Conservation (phyloP, 2,797 vertebrate genomes). For the Distichodus sexfasciatus region DNA sequence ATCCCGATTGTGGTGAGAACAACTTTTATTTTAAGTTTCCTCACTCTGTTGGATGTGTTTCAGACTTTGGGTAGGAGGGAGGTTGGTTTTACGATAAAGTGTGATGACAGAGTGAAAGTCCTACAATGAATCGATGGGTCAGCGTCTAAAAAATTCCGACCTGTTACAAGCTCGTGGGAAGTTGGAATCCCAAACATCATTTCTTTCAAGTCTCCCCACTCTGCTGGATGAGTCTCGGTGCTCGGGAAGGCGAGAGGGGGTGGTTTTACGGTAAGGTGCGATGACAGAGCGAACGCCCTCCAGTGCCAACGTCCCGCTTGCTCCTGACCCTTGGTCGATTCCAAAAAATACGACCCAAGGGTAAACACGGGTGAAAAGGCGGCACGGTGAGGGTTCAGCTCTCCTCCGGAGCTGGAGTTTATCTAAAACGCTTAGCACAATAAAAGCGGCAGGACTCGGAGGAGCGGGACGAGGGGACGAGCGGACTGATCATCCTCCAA, state of each 20-base stretch:
- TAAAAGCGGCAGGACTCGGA: conserved; percentile 75
- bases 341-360: conserved; percentile 50
- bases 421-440: conserved; percentile 85
- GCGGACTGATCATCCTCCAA: conserved; percentile 85
- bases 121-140: too few relatives aligned
- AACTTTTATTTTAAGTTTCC: too few relatives aligned
- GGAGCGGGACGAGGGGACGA: conserved; percentile 68
- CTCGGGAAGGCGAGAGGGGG: conserved; percentile 4
- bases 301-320: conserved; percentile 71
- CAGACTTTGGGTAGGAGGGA: too few relatives aligned
- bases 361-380: conserved; percentile 64
- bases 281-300: conserved; percentile 71
- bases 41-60: too few relatives aligned
- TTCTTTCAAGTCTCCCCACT: not conserved
- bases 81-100: too few relatives aligned
- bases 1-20: too few relatives aligned
- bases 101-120: too few relatives aligned
- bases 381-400: conserved; percentile 68
- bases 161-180: too few relatives aligned
- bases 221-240: conserved; percentile 21
- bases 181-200: too few relatives aligned
- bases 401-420: conserved; percentile 80
- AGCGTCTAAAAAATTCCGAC: too few relatives aligned
- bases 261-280: conserved; percentile 69
- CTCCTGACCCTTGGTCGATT: conserved; percentile 33